These are phyloP conservation scores for Cossypha dichroa DNA, from an alignment of 2,797 vertebrate species.

Conservation along the genomic window DNA sequence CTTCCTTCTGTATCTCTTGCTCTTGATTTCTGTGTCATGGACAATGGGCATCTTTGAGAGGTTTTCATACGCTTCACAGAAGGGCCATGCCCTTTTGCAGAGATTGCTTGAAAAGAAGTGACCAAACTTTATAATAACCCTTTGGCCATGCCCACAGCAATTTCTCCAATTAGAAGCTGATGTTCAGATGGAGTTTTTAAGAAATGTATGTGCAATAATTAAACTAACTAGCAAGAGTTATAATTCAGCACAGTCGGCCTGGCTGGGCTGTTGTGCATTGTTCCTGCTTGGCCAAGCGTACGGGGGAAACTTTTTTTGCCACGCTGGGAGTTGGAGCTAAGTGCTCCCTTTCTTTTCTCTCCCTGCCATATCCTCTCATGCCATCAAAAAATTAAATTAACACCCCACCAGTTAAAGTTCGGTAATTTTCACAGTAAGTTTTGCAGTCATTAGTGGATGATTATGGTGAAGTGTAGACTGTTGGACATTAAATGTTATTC, in stretches of 20 bases:
- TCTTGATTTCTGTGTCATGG: background rate
- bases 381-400: conserved; percentile 56
- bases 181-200: conserved; percentile 16
- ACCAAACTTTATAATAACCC: background rate
- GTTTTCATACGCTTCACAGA: background rate
- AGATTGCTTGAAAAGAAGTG: conserved; percentile 14
- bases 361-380: background rate
- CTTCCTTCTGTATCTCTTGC: background rate
- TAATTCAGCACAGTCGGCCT: background rate
- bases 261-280: conserved; percentile 15
- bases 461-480: background rate
- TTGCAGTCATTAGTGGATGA: conserved; percentile 36
- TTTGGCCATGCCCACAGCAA: background rate
- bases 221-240: conserved; percentile 61
- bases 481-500: background rate
- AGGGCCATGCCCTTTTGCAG: background rate
- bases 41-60: conserved; percentile 40
- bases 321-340: conserved; percentile 34
- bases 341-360: conserved; percentile 43
- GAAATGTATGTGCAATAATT: conserved; percentile 56
- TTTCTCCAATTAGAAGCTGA: conserved; percentile 51
- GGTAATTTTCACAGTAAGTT: background rate
- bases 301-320: background rate
- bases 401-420: conserved; percentile 3
- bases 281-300: conserved; percentile 33